Evolutionary conservation across 2,113 vertebrate species (phyloP), one percentile per base, ranked within the genome.

Genomic region (Sinosuthora webbiana): DNA sequence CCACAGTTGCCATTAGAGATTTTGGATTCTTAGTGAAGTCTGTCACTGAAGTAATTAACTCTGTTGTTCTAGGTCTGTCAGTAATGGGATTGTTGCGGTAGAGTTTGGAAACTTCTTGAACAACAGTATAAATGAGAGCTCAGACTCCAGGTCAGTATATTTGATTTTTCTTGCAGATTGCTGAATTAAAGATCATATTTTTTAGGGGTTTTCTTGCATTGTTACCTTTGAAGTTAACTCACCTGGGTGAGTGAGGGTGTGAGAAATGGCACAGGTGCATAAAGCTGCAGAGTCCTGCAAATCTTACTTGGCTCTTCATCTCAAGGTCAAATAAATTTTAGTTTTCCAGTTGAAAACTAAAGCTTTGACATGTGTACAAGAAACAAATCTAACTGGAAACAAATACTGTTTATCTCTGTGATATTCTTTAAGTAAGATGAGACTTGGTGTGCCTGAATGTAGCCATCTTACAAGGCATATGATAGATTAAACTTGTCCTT

Each of bases 41-140:
- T 33, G 13, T 87, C 39, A 49, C 60, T 44, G 37, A 63, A 25
- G 11, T 71, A 57, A 91, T 53, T 11, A 84, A 62, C 39, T 22
- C 23, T 86, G 2, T 81, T 85, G 20, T 83, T 87, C 30, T 95
- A 99, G 99, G 95, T 98, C 97, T 76, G 91, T 98, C 71, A 97
- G 94, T 87, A 98, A 98, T 49, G 98, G 98, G 47, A 94, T 99
- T 60, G 85, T 99, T 89, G 98, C 98, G 11, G 71, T 99, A 67
- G 97, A 99, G 91, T 98, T 99, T 95, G 98, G 98, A 83, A 97
- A 97, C 94, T 97, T 98, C 78, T 96, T 99, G 35, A 98, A 97
- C 85, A 98, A 94, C 75, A 98, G 97, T 65, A 96, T 98, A 68
- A 97, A 91, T 59, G 98, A 98, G 83, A 98, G 94, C 71, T 95